These are phyloP conservation scores for Lagenorhynchus albirostris DNA, from an alignment of 2,113 vertebrate genomes.

Conservation along the genomic window DNA sequence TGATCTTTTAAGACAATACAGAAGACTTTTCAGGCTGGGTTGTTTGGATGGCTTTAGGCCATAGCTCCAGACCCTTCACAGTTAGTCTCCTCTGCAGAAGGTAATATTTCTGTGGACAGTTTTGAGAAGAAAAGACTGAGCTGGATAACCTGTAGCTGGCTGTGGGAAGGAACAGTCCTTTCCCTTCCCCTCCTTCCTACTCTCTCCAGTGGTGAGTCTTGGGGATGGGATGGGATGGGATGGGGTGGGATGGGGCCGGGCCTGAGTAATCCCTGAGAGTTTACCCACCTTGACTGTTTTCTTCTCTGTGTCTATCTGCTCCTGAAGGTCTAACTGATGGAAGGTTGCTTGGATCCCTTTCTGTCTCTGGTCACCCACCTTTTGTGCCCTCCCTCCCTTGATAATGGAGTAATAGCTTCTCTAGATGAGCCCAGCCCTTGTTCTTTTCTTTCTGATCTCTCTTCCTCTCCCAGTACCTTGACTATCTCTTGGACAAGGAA, in stretches of 20 bases:
- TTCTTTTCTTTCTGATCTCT: not conserved
- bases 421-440: not conserved
- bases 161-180: rapidly evolving
- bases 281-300: too few relatives aligned
- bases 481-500: not conserved
- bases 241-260: too few relatives aligned
- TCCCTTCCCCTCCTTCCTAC: not conserved
- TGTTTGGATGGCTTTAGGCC: not conserved
- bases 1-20: not conserved
- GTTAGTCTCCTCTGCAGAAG: too few relatives aligned
- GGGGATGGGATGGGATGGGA: not conserved
- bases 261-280: rapidly evolving
- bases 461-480: not conserved
- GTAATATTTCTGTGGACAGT: not conserved
- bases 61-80: not conserved
- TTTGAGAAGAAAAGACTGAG: not conserved
- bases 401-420: not conserved
- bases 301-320: not conserved
- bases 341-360: not conserved
- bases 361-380: not conserved
- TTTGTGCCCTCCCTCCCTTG: not conserved
- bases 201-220: rapidly evolving
- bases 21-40: not conserved
- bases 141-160: not conserved
- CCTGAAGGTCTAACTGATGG: rapidly evolving